Base-by-base conservation (phyloP, 1,140 invertebrate genomes). In the Meloidogyne exigua region DNA sequence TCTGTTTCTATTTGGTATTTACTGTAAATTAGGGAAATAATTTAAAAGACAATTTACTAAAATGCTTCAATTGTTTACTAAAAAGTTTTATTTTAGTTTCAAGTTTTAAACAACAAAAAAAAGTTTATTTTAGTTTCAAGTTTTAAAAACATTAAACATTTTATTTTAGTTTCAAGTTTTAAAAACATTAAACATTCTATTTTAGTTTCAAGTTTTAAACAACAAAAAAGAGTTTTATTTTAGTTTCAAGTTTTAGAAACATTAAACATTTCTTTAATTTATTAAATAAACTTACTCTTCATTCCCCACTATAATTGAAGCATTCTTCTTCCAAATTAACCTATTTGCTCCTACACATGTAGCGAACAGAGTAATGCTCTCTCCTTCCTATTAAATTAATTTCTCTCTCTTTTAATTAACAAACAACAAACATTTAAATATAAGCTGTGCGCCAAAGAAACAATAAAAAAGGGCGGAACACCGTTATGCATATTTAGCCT, bases 271-370 rank as follows among this genome's bases (percentile, higher is more conserved):
- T n/a, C n/a, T n/a, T n/a, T n/a, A n/a, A n/a, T n/a, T n/a, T n/a
- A n/a, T 32, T 2, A 32, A 32, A 32, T 32, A 3, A 68, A 21
- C 44, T 68, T 32, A 68, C 67, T 44, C 67, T 32, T 23, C 25
- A 68, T 68, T 68, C 21, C 36, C 36, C 0, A 68, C 67, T 12
- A 68, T 32, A 68, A 68, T 21, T 10, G 67, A 68, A 2, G 67
- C 25, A 32, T 28, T 13, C 67, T 44, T 68, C 23, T 21, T 32
- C 67, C 67, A 68, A 23, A 36, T 36, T 13, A 68, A 68, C 9
- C 67, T n/a, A 44, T 68, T 68, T 21, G 67, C 67, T 23, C 67
- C 67, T 13, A 68, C 26, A 68, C 67, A 68, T 21, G 21, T 28
- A 12, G 67, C 67, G 18, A 25, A 23, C 11, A 68, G 67, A 25